Evolutionary conservation across 1,140 invertebrate genomes (phyloP), one percentile per base, ranked within the genome.

Genomic region (Trichonephila inaurata): DNA sequence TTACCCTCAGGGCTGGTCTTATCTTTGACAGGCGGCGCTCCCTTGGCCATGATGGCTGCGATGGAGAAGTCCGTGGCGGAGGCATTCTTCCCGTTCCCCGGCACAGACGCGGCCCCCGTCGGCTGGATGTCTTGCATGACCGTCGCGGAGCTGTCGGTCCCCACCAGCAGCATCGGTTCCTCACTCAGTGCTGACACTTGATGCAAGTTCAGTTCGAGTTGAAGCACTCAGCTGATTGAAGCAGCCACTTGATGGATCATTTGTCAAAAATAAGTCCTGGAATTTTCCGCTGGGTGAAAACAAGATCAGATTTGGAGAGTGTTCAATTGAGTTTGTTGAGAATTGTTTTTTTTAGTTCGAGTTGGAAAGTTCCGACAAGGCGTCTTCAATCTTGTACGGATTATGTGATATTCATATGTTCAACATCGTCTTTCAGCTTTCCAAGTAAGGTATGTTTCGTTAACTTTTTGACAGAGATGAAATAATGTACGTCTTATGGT

Each of bases 21-120:
- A 5, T 92, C 91, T 72, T 92, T 92, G 10, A 58, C 58, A 16
- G 72, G 18, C 10, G 89, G 72, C 5, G 82, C 83, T 19, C 92
- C 85, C 19, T 60, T 87, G 28, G 92, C 92, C 92, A 93, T 93
- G 92, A 93, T 93, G 7, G 92, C 92, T 7, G 92, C 92, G 28
- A 93, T 93, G 2, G 92, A 93, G 44, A 93, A 93, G 86, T 93
- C 92, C 14, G 92, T 93, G 2, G 92, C 92, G 18, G 92, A 64
- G 8, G 85, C 58, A 44, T 93, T 93, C 24, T 93, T 93, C 28
- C 92, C 92, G 28, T 24, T 18, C 2, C 62, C n/a, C 28, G 62
- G 91, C 18, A n/a, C 89, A 4, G 60, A 58, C 44, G 60, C 89
- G 77, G 89, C 33, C 1, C 62, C n/a, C 16, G 44, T 33, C 69